phyloP scores from a whole-genome alignment of 2,888 invertebrate species.

The Celastrina argiolus region DNA sequence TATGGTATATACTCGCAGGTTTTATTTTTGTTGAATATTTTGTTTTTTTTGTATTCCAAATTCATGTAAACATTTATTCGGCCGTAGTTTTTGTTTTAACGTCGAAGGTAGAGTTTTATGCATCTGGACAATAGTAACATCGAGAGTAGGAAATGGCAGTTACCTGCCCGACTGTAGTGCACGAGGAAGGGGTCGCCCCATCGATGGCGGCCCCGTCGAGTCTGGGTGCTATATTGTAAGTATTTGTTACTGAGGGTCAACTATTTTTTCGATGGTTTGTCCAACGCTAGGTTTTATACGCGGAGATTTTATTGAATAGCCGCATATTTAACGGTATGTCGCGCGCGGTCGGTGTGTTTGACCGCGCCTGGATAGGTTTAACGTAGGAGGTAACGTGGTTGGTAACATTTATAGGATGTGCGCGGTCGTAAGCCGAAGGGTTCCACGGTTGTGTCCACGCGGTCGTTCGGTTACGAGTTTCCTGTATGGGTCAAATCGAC shows the following conservation, averaged over 20 bases:
- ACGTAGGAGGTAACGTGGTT: conserved; percentile 40
- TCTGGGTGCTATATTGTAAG: conserved; percentile 34
- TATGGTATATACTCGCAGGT: conserved; percentile 63
- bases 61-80: conserved; percentile 35
- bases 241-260: conserved; percentile 42
- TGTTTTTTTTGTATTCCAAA: conserved; percentile 53
- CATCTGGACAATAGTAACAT: conserved; percentile 28
- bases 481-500: background rate
- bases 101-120: conserved; percentile 24
- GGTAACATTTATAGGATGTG: conserved; percentile 29
- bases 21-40: conserved; percentile 65
- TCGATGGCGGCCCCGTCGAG: background rate
- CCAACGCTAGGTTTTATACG: conserved; percentile 65
- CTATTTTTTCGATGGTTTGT: conserved; percentile 58
- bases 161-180: background rate
- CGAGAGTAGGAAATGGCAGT: background rate
- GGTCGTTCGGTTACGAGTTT: background rate
- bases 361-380: background rate
- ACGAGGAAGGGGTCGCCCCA: background rate
- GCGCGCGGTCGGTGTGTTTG: conserved; percentile 7
- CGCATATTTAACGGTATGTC: conserved; percentile 58
- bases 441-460: background rate
- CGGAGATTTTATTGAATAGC: conserved; percentile 75
- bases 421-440: background rate
- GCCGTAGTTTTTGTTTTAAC: conserved; percentile 36